Evolutionary conservation across 2,113 vertebrate genomes (phyloP).

Genomic region (Aegypius monachus): DNA sequence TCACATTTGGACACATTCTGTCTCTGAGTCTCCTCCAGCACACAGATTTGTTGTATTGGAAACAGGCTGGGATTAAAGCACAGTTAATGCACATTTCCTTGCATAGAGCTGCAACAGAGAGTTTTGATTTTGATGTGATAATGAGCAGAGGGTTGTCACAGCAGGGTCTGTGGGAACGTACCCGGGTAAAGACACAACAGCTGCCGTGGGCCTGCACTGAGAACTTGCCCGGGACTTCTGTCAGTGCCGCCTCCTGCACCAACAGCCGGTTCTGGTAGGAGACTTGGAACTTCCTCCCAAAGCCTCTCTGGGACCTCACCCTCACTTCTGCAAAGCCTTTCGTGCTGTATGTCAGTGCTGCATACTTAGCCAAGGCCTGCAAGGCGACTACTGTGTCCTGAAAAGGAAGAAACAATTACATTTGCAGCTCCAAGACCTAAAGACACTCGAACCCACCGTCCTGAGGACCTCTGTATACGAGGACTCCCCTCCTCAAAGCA

Average conservation of each 20-base stretch:
- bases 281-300: slow-evolving; percentile 71
- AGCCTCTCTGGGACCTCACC: slow-evolving; percentile 68
- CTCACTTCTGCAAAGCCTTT: slow-evolving; percentile 58
- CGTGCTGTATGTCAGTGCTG: slow-evolving; percentile 58
- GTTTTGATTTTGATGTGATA: not conserved
- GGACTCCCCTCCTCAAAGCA: not conserved
- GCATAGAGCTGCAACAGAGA: not conserved
- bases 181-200: slow-evolving; percentile 80
- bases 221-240: slow-evolving; percentile 73
- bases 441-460: not conserved
- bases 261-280: slow-evolving; percentile 78
- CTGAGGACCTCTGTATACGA: not conserved
- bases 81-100: not conserved
- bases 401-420: not conserved
- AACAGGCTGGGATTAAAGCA: not conserved
- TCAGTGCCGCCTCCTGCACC: slow-evolving; percentile 77
- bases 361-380: slow-evolving; percentile 84
- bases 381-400: slow-evolving; percentile 90
- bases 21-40: not conserved
- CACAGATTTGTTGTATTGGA: not conserved
- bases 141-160: not conserved
- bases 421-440: not conserved
- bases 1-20: not conserved
- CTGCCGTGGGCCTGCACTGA: slow-evolving; percentile 66
- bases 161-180: slow-evolving; percentile 26